Percentiles rank a stretch among this genome's conserved stretches.
Conservation (phyloP, 2,888 invertebrate genomes). For the Eurytoma californica region DNA sequence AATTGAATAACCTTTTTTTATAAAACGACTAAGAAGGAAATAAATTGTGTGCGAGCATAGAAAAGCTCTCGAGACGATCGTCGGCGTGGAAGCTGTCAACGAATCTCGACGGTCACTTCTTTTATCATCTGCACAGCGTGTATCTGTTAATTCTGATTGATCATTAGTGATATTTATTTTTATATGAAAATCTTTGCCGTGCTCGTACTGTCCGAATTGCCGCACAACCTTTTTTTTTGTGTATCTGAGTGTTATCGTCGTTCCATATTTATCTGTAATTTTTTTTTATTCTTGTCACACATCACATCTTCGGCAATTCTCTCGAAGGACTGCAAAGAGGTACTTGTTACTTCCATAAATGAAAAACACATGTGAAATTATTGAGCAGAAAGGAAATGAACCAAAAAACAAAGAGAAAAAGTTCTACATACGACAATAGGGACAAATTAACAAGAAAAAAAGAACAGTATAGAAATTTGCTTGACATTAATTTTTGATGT, state of each 20-base stretch:
- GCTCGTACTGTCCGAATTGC: slow-evolving; percentile 71
- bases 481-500: slow-evolving; percentile 1
- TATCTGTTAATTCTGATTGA: slow-evolving; percentile 53
- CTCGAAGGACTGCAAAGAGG: slow-evolving; percentile 8
- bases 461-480: neutral
- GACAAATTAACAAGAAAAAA: slow-evolving; percentile 1
- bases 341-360: slow-evolving; percentile 15
- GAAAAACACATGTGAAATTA: slow-evolving; percentile 53
- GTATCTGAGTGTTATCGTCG: slow-evolving; percentile 67
- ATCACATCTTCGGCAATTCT: slow-evolving; percentile 8
- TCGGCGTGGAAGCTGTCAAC: slow-evolving; percentile 44
- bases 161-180: slow-evolving; percentile 60
- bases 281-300: slow-evolving; percentile 22
- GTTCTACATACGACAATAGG: neutral
- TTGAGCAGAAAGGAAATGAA: slow-evolving; percentile 3
- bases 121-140: slow-evolving; percentile 43
- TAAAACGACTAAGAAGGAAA: slow-evolving; percentile 43
- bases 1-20: slow-evolving; percentile 1
- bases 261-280: slow-evolving; percentile 59
- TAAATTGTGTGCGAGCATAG: slow-evolving; percentile 4
- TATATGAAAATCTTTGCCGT: slow-evolving; percentile 64
- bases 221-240: slow-evolving; percentile 63
- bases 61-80: slow-evolving; percentile 49
- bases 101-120: slow-evolving; percentile 56
- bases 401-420: neutral